These are phyloP conservation scores for Arenicola marina DNA, from an alignment of 2,888 invertebrate genomes.

Conservation along the genomic window DNA sequence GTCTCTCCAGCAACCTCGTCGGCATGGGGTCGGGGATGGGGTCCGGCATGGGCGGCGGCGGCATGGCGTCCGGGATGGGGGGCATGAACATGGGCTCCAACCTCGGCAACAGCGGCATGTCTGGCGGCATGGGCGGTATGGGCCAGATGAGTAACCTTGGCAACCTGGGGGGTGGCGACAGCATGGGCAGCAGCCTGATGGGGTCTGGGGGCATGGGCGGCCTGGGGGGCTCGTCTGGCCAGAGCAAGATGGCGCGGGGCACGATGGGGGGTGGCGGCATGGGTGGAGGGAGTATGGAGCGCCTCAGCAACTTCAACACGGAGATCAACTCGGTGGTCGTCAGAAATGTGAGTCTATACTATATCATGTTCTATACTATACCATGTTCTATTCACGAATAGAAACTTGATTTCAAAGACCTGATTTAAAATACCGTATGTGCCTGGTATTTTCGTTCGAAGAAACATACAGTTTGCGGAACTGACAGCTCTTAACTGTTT, in stretches of 20 bases:
- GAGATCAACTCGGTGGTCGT: not conserved
- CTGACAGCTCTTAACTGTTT: no score
- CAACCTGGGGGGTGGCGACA: not conserved
- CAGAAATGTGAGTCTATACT: no score
- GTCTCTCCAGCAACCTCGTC: not conserved
- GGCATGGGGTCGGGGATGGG: conserved; percentile 5
- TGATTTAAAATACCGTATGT: no score
- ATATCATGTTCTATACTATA: no score
- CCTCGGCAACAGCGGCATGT: not conserved
- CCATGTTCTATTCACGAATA: no score
- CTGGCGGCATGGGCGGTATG: conserved; percentile 1
- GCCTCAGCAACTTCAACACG: not conserved
- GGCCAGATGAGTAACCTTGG: not conserved
- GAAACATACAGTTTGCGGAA: no score
- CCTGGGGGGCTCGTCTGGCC: not conserved
- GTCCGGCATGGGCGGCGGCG: not conserved
- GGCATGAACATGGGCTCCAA: not conserved
- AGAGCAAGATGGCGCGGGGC: not conserved
- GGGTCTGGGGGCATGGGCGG: conserved; percentile 1
- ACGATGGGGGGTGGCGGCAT: not conserved
- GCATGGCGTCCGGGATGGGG: not conserved
- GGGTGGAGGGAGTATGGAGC: not conserved
- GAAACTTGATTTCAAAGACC: no score
- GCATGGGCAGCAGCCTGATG: not conserved
- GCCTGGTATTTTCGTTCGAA: no score